Evolutionary conservation across 2,113 vertebrate species (phyloP), one percentile per base, ranked within the genome.

Genomic region (Podiceps cristatus): DNA sequence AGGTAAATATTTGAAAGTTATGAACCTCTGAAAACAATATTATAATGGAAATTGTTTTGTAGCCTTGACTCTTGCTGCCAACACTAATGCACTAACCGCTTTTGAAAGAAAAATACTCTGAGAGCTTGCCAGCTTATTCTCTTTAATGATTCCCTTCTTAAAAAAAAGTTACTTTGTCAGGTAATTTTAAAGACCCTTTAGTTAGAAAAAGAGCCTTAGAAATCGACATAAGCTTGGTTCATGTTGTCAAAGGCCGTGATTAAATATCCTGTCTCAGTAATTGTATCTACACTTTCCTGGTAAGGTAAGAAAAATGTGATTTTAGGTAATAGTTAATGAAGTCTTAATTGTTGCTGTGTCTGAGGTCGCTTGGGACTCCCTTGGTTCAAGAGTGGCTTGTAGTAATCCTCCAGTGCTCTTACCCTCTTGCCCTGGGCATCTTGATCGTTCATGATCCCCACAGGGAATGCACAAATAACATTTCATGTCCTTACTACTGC

Each of bases 391-490:
- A 22, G 9, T n/a, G n/a, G 15, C 29, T 60, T 80, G 33, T 37
- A 37, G 55, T 40, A 60, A 44, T 86, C 59, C 22, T 94, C 19
- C n/a, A 25, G 59, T 63, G 29, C 35, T 79, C 28, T 71, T 31
- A 25, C 16, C 15, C 11, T 74, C 29, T 47, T 93, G 50, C 47
- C 37, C 52, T 59, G 59, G 35, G 55, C 55, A 64, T 1, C 68
- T 18, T 79, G 49, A 2, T 53, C 22, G 5, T 31, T 73, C 47
- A 47, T 42, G 31, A 67, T 85, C 17, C 31, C 18, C 10, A 8
- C 0, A 0, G 60, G 45, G 16, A 59, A 53, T n/a, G 5, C 19
- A 44, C 9, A 8, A 58, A 14, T 73, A 0, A 0, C 0, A 0
- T 17, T 73, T 84, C 56, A 50, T 29, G 56, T 45, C 73, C 47